phyloP scores from a whole-genome alignment of 2,888 invertebrate species.

The Ariolimax columbianus region DNA sequence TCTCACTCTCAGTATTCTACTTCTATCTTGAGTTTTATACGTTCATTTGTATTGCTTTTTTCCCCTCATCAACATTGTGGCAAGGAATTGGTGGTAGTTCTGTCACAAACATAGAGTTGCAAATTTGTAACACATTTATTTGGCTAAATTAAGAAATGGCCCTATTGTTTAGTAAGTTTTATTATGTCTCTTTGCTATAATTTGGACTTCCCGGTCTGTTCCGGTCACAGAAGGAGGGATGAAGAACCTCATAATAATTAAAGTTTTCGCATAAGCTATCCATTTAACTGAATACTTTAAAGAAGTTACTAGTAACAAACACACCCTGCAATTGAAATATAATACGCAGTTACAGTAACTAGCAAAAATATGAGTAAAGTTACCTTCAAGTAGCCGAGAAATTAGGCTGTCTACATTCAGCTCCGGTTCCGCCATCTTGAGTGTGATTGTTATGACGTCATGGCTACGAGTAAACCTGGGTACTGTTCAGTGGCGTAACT shows the following conservation, averaged over 20 bases:
- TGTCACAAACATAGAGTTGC: too few species aligned
- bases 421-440: conserved; percentile 88
- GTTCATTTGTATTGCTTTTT: too few species aligned
- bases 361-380: not conserved
- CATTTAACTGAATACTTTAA: not conserved
- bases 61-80: too few species aligned
- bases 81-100: too few species aligned
- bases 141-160: not conserved
- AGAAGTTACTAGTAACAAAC: not conserved
- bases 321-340: not conserved
- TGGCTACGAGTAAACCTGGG: not conserved
- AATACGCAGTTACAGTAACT: not conserved
- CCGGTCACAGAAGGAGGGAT: not conserved
- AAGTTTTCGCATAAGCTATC: not conserved
- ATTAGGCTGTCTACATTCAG: conserved; percentile 98
- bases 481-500: too few species aligned
- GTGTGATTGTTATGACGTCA: conserved; percentile 34
- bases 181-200: not conserved
- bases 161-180: not conserved
- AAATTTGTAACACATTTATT: too few species aligned
- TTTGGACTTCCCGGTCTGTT: conserved; percentile 34
- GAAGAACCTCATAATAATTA: not conserved
- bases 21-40: too few species aligned
- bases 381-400: conserved; percentile 95
- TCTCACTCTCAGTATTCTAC: too few species aligned